Conservation (phyloP, 2,888 invertebrate species). For the Tetropium fuscum region DNA sequence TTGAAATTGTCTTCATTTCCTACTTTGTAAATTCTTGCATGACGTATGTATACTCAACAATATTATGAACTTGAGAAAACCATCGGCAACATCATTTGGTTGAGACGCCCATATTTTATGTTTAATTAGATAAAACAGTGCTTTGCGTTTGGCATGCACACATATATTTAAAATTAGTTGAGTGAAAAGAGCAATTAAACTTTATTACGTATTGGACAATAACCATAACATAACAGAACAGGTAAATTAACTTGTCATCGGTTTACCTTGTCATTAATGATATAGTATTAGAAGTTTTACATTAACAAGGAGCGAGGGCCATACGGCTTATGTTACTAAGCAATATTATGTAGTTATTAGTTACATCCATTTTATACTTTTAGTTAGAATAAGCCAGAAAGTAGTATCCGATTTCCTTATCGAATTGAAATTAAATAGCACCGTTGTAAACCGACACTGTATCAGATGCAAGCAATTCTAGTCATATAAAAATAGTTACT, state of each 20-base stretch:
- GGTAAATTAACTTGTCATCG: conserved; percentile 12
- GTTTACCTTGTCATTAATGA: background rate
- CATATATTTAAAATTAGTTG: conserved; percentile 5
- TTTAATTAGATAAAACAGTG: conserved; percentile 4
- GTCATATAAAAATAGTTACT: background rate
- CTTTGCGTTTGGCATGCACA: conserved; percentile 1
- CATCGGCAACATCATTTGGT: background rate
- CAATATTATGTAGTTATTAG: too few relatives aligned
- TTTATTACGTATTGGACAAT: conserved; percentile 14
- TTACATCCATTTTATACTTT: too few relatives aligned
- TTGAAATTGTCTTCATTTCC: background rate
- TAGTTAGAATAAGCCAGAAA: background rate
- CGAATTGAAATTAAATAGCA: conserved; percentile 1
- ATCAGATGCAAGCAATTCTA: background rate
- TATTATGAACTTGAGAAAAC: background rate
- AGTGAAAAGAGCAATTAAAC: conserved; percentile 16
- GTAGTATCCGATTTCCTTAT: background rate
- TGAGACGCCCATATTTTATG: too few relatives aligned
- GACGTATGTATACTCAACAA: background rate
- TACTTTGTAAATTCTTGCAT: background rate
- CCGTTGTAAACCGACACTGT: background rate
- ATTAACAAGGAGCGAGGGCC: too few relatives aligned
- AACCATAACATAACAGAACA: conserved; percentile 14
- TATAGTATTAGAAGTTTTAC: background rate
- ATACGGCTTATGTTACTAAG: too few relatives aligned